Evolutionary conservation across 1,140 invertebrate genomes (phyloP).

Genomic region (Drusus annulatus): DNA sequence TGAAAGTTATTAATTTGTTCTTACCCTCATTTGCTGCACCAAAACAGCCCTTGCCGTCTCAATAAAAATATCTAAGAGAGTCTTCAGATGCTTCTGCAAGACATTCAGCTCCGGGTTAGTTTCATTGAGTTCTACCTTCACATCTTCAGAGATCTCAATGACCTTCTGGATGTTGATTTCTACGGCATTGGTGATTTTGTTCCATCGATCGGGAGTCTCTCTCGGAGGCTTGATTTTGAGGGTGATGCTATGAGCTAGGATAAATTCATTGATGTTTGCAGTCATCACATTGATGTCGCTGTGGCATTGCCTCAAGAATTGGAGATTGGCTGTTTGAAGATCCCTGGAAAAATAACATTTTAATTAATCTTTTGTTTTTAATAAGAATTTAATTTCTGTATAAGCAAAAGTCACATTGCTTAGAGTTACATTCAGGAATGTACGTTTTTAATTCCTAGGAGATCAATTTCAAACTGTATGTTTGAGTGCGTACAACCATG

Average conservation of each 20-base stretch:
- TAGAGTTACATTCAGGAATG: no score
- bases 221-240: slow-evolving; percentile 70
- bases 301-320: slow-evolving; percentile 67
- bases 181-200: slow-evolving; percentile 70
- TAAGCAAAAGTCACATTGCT: no score
- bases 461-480: no score
- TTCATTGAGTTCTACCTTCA: slow-evolving; percentile 69
- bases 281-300: slow-evolving; percentile 51
- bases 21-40: slow-evolving; percentile 71
- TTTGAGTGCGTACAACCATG: no score
- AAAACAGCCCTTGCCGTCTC: slow-evolving; percentile 70
- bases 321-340: slow-evolving; percentile 63
- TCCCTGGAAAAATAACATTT: slow-evolving; percentile 61
- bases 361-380: not conserved
- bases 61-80: slow-evolving; percentile 67
- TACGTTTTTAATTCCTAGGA: no score
- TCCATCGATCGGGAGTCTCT: slow-evolving; percentile 69
- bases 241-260: slow-evolving; percentile 70
- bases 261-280: slow-evolving; percentile 69
- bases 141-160: slow-evolving; percentile 69
- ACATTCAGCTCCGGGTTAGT: slow-evolving; percentile 65
- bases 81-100: slow-evolving; percentile 66
- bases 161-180: slow-evolving; percentile 68
- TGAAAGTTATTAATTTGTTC: no score
- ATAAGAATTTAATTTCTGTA: no score